phyloP scores from a whole-genome alignment of 2,797 vertebrate genomes.

The Alectoris magna region DNA sequence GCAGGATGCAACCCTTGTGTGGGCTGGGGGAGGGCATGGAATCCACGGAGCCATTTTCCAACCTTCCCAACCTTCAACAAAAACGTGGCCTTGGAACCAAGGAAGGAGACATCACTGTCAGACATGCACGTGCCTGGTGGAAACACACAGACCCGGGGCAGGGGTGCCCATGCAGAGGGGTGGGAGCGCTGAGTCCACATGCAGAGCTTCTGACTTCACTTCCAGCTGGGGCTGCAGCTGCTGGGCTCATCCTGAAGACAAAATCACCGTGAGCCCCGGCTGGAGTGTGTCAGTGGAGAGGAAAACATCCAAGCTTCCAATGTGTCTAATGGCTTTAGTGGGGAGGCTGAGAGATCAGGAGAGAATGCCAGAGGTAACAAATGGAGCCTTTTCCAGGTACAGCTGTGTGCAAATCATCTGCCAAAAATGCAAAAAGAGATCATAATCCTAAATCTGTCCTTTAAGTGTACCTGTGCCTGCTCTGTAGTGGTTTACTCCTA shows the following conservation, averaged over 20 bases:
- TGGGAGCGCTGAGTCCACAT: background rate
- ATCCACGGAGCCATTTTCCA: background rate
- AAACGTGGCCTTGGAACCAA: background rate
- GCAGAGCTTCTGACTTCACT: background rate
- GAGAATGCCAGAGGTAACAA: conserved; percentile 11
- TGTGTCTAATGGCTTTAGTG: background rate
- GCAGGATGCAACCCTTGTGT: background rate
- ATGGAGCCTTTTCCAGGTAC: background rate
- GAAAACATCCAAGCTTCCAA: background rate
- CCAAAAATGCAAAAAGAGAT: background rate
- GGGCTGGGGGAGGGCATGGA: background rate
- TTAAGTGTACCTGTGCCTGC: conserved; percentile 25
- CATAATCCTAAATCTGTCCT: conserved; percentile 17
- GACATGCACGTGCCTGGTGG: background rate
- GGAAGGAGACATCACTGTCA: background rate
- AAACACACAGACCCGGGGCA: background rate
- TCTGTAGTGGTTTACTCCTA: conserved; percentile 12
- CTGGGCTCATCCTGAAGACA: background rate
- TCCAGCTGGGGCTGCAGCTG: background rate
- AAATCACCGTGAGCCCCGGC: background rate
- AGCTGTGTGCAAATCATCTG: background rate
- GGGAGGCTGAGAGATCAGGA: background rate
- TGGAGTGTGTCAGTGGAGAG: rapidly evolving
- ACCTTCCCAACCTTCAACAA: background rate
- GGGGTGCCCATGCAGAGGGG: rapidly evolving